Conservation (phyloP, 2,888 invertebrate species). For the Chrysolina oricalcia region DNA sequence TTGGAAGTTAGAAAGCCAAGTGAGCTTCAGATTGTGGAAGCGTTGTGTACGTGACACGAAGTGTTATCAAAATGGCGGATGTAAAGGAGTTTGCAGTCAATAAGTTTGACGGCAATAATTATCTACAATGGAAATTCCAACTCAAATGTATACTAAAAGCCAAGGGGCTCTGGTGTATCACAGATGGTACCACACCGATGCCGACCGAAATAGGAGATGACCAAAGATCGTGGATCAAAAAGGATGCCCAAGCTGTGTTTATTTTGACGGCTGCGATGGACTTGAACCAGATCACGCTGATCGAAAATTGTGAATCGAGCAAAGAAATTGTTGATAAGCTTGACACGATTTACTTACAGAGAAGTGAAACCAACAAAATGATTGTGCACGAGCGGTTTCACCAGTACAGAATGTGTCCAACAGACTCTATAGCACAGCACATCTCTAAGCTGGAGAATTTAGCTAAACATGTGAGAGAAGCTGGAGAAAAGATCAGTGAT, state of each 20-base stretch:
- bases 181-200: neutral
- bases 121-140: neutral
- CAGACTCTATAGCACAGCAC: constrained; percentile 58
- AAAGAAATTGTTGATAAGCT: constrained; percentile 54
- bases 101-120: too few species aligned
- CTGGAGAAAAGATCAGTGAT: constrained; percentile 52
- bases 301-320: constrained; percentile 55
- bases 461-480: constrained; percentile 53
- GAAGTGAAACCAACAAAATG: constrained; percentile 56
- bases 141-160: too few species aligned
- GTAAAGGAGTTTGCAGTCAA: too few species aligned
- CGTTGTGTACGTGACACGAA: too few species aligned
- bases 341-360: constrained; percentile 49
- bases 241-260: too few species aligned
- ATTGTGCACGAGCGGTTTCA: constrained; percentile 54
- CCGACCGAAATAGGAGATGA: neutral
- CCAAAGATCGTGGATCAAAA: too few species aligned
- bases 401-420: constrained; percentile 53
- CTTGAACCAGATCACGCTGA: neutral
- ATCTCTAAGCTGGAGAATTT: constrained; percentile 59
- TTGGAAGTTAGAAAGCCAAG: too few species aligned
- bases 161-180: neutral
- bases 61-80: neutral
- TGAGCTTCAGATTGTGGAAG: too few species aligned
- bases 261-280: too few species aligned